Percentiles rank a stretch among this genome's conserved stretches.
phyloP scores from a whole-genome alignment of 2,797 vertebrate species.

The Poliocrania exsul region DNA sequence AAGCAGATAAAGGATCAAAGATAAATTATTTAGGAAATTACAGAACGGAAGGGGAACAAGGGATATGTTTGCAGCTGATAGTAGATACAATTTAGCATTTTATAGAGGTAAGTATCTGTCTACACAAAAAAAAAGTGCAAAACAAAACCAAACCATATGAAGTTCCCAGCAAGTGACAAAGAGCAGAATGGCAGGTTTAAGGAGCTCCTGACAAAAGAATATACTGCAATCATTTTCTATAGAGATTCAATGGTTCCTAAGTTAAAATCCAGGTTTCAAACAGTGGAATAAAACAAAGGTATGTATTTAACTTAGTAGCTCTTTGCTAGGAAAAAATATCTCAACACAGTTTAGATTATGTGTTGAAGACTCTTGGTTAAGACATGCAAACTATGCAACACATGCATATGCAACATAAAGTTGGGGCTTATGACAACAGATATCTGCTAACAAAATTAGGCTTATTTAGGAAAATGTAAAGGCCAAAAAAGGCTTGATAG shows the following conservation, averaged over 20 bases:
- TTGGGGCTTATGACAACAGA: background rate
- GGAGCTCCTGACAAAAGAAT: background rate
- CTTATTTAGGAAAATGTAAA: background rate
- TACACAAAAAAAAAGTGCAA: accelerated
- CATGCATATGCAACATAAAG: background rate
- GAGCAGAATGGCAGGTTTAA: background rate
- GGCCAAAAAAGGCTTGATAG: background rate
- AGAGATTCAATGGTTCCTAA: background rate
- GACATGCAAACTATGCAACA: background rate
- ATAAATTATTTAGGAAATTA: background rate
- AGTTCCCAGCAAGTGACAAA: background rate
- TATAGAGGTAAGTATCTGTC: background rate
- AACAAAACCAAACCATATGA: background rate
- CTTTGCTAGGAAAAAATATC: background rate
- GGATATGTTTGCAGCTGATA: background rate
- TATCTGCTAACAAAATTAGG: background rate
- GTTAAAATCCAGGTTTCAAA: background rate
- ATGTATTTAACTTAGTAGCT: background rate
- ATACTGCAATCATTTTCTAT: background rate
- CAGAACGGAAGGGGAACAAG: background rate
- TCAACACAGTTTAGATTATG: background rate
- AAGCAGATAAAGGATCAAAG: background rate
- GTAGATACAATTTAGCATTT: background rate
- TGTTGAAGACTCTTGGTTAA: background rate
- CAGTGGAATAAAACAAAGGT: background rate